These are phyloP conservation scores for Dasypolia templi DNA, from an alignment of 2,888 invertebrate genomes.

Conservation along the genomic window DNA sequence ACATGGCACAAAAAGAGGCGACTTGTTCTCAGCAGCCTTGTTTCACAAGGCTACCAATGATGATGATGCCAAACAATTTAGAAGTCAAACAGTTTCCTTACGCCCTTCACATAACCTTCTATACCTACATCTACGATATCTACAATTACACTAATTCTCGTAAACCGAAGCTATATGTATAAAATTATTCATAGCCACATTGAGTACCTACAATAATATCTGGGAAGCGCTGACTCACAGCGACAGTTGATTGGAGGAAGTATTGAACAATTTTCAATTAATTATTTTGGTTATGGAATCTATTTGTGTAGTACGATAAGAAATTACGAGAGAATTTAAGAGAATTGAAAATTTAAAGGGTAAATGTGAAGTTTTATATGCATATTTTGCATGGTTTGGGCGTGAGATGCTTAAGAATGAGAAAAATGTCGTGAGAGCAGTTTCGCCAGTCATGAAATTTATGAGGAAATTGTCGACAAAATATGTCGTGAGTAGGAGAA, in stretches of 20 bases:
- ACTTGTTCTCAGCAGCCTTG: too few species aligned
- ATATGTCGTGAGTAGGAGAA: not conserved
- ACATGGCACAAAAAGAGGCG: not conserved
- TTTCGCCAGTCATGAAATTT: not conserved
- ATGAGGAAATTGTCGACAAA: not conserved
- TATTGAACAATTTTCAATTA: conserved; percentile 11
- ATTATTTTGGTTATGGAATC: conserved; percentile 18
- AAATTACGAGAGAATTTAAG: not conserved
- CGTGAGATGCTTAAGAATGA: not conserved
- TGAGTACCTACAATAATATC: conserved; percentile 36
- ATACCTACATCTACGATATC: conserved; percentile 8
- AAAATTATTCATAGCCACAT: conserved; percentile 49
- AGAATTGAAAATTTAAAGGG: not conserved
- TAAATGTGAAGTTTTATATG: not conserved
- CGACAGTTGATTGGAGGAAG: conserved; percentile 30
- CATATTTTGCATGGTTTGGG: not conserved
- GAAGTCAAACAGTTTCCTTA: not conserved
- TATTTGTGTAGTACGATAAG: conserved; percentile 18
- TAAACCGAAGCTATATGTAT: conserved; percentile 24
- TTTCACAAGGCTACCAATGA: too few species aligned
- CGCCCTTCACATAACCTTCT: conserved; percentile 20
- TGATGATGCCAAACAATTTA: not conserved
- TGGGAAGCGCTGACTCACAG: conserved; percentile 43
- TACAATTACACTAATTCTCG: conserved; percentile 17
- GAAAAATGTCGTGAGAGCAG: not conserved